A percentile compares a stretch with the other conserved stretches of the same genome.
phyloP scores from a whole-genome alignment of 2,113 vertebrate genomes.

The Ranitomeya variabilis region DNA sequence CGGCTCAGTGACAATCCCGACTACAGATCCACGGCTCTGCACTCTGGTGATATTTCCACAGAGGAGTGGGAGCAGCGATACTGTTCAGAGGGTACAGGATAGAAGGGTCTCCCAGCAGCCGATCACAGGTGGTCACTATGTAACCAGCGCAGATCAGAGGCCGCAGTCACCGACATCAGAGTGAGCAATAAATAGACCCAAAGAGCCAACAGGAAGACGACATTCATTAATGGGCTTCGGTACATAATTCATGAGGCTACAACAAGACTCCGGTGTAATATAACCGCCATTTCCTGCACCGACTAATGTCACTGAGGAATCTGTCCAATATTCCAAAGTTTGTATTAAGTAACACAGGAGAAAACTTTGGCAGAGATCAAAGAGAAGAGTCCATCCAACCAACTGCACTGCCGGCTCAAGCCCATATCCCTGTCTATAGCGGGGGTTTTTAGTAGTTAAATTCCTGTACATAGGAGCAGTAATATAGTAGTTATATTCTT shows the following conservation, averaged over 20 bases:
- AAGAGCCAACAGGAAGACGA: not conserved
- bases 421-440: not conserved
- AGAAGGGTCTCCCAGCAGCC: not conserved
- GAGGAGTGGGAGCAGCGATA: no score
- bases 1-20: no score
- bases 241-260: constrained; percentile 18
- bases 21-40: no score
- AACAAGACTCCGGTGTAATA: constrained; percentile 7
- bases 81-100: not conserved
- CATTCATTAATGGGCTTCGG: not conserved
- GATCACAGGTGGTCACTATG: not conserved
- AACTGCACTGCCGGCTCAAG: not conserved
- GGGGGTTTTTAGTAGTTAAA: not conserved
- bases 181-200: not conserved
- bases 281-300: not conserved
- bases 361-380: no score
- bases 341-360: not conserved
- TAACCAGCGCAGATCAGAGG: not conserved
- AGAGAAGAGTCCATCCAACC: not conserved
- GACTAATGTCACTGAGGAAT: not conserved
- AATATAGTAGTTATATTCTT: constrained; percentile 2
- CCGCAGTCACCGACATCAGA: not conserved
- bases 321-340: not conserved
- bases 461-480: not conserved
- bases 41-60: no score